Percentiles rank a stretch among this genome's conserved stretches.
Conservation (phyloP, 2,888 invertebrate genomes). For the Patella caerulea region DNA sequence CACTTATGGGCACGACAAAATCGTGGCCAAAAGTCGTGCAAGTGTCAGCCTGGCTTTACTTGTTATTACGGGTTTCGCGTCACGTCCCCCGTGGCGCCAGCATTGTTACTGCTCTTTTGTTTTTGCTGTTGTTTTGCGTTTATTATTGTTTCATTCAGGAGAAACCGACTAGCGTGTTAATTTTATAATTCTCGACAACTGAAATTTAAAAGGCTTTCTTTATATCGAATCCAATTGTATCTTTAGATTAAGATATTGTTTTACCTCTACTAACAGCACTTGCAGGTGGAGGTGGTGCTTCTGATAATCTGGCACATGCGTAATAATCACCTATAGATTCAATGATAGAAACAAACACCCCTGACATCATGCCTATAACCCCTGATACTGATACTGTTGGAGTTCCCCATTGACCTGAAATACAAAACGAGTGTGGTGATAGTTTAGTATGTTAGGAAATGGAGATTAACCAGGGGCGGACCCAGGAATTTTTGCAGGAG, state of each 20-base stretch:
- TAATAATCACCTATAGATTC: slow-evolving; percentile 86
- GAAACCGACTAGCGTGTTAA: background rate
- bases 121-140: too few species aligned
- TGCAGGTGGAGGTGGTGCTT: slow-evolving; percentile 85
- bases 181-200: background rate
- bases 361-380: slow-evolving; percentile 67
- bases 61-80: too few species aligned
- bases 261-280: slow-evolving; percentile 89
- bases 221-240: background rate
- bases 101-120: too few species aligned
- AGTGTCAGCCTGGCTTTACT: too few species aligned
- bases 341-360: slow-evolving; percentile 65
- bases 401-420: slow-evolving; percentile 72
- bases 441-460: too few species aligned
- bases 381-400: slow-evolving; percentile 63
- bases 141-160: background rate
- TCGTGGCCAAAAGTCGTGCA: too few species aligned
- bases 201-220: background rate
- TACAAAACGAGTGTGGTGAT: too few species aligned
- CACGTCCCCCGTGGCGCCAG: too few species aligned
- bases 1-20: too few species aligned
- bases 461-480: too few species aligned
- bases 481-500: too few species aligned
- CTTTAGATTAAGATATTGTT: background rate
- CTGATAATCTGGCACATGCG: slow-evolving; percentile 81